phyloP scores from a whole-genome alignment of 2,888 invertebrate species.

The Sinhomidia bicolor region DNA sequence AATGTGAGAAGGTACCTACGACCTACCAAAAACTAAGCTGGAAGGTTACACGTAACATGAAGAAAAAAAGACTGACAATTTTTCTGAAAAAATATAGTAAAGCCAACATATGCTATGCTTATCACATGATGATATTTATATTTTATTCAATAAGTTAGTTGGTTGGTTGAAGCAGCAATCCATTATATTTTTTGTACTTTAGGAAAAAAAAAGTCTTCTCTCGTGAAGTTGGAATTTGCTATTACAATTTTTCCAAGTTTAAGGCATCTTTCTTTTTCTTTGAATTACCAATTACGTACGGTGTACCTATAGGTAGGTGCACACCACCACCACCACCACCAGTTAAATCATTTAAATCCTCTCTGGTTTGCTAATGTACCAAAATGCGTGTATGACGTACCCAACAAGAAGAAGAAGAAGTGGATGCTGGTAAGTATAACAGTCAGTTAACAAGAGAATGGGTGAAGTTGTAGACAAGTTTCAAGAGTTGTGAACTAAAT shows the following conservation, averaged over 20 bases:
- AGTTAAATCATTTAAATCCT: too few relatives aligned
- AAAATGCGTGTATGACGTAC: too few relatives aligned
- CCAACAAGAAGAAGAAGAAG: not conserved
- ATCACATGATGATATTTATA: not conserved
- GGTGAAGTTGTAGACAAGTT: conserved; percentile 41
- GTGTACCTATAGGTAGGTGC: not conserved
- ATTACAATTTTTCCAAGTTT: conserved; percentile 62
- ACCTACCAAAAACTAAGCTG: too few relatives aligned
- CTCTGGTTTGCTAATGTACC: too few relatives aligned
- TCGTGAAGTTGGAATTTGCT: not conserved
- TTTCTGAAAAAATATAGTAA: not conserved
- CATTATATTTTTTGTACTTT: not conserved
- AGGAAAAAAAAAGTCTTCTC: not conserved
- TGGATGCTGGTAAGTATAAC: not conserved
- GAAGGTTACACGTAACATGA: not conserved
- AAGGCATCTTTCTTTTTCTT: not conserved
- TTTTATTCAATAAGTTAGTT: not conserved
- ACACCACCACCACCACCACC: not conserved
- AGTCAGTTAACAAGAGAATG: not conserved
- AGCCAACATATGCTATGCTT: not conserved
- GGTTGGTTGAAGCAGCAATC: not conserved
- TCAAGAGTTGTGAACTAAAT: conserved; percentile 26
- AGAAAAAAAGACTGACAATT: not conserved
- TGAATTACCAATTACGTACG: conserved; percentile 44
- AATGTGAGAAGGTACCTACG: not conserved